These are phyloP conservation scores for Hephaestus fuliginosus DNA, from an alignment of 2,797 vertebrate species.

Conservation along the genomic window DNA sequence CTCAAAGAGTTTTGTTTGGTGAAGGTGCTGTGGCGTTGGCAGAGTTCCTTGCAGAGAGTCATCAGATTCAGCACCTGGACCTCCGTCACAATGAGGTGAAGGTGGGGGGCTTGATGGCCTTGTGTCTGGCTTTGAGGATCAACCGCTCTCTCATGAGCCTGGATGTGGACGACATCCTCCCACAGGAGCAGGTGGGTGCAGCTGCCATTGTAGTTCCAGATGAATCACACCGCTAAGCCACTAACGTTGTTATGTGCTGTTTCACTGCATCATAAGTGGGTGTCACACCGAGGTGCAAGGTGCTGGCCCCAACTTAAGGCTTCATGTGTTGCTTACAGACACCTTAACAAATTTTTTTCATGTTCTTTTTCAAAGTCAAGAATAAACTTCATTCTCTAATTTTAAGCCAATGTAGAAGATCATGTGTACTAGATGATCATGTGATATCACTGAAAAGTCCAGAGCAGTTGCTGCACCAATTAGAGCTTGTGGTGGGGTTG, in stretches of 20 bases:
- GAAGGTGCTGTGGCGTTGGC: constrained; percentile 85
- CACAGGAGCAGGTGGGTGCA: constrained; percentile 77
- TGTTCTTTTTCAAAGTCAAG: too few species aligned
- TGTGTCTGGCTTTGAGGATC: constrained; percentile 84
- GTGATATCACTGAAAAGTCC: neutral
- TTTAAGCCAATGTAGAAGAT: too few species aligned
- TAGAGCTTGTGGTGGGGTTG: neutral
- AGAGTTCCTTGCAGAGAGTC: constrained; percentile 83
- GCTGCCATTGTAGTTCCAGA: neutral
- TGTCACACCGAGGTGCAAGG: too few species aligned
- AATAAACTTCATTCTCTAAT: too few species aligned
- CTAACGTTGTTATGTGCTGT: neutral
- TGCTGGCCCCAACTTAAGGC: too few species aligned
- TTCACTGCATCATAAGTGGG: neutral
- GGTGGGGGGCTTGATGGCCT: constrained; percentile 85
- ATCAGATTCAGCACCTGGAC: constrained; percentile 78
- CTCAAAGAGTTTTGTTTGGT: neutral
- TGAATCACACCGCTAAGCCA: neutral
- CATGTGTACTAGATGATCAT: neutral
- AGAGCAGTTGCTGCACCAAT: neutral
- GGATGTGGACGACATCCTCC: constrained; percentile 73
- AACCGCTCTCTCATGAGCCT: constrained; percentile 79
- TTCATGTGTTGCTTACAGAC: too few species aligned
- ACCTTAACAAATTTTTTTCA: too few species aligned
- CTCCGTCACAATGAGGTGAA: constrained; percentile 79